Evolutionary conservation across 2,888 invertebrate species (phyloP).

Genomic region (Parnassius apollo): DNA sequence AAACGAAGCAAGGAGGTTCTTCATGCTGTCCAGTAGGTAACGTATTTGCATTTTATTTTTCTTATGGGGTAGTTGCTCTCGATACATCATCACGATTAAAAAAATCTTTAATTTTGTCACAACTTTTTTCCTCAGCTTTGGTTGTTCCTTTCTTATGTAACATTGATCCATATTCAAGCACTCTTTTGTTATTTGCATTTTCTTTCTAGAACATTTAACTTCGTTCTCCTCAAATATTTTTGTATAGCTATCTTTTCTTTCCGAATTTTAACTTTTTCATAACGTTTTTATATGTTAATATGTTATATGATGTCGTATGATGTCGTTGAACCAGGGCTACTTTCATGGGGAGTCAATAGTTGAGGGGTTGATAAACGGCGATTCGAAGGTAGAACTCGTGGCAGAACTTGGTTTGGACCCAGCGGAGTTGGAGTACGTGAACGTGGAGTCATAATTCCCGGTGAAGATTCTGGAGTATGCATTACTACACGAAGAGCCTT

Average conservation of each 20-base stretch:
- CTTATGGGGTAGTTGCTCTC: neutral
- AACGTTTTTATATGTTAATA: too few relatives aligned
- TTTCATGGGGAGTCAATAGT: slow-evolving; percentile 9
- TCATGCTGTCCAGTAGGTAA: slow-evolving; percentile 12
- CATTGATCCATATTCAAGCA: slow-evolving; percentile 4
- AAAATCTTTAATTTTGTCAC: neutral
- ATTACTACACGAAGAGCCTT: slow-evolving; percentile 17
- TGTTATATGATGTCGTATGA: too few relatives aligned
- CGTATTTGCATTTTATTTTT: slow-evolving; percentile 13
- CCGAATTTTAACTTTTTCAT: too few relatives aligned
- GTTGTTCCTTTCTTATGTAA: slow-evolving; percentile 1
- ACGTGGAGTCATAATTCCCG: slow-evolving; percentile 19
- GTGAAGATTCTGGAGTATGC: neutral
- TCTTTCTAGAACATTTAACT: slow-evolving; percentile 5
- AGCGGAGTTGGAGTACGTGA: slow-evolving; percentile 10
- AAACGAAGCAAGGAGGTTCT: slow-evolving; percentile 11
- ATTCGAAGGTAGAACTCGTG: neutral
- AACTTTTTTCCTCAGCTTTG: too few relatives aligned
- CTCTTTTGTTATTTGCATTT: slow-evolving; percentile 2
- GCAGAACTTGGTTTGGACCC: slow-evolving; percentile 3
- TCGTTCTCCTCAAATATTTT: slow-evolving; percentile 5
- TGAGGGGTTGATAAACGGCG: slow-evolving; percentile 2
- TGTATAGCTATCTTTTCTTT: slow-evolving; percentile 4
- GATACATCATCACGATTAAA: slow-evolving; percentile 7
- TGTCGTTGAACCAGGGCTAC: too few relatives aligned